Percentiles rank a stretch among this genome's conserved stretches.
These are phyloP conservation scores for Drosophila stalkeri DNA, from an alignment of 2,888 invertebrate species.

Conservation along the genomic window DNA sequence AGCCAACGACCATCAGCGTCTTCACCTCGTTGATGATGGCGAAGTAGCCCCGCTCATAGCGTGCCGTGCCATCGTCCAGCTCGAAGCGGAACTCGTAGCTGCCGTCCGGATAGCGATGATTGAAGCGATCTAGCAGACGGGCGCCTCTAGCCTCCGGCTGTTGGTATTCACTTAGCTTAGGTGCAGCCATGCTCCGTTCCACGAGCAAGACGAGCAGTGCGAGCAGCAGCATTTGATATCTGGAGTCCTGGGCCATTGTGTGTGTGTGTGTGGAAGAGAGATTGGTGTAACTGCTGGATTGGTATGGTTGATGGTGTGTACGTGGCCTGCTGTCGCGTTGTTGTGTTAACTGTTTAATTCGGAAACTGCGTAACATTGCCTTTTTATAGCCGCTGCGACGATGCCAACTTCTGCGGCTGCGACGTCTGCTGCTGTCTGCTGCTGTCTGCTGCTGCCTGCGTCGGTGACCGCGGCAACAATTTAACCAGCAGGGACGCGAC, in stretches of 20 bases:
- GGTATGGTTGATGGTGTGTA: conserved; percentile 5
- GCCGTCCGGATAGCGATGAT: conserved; percentile 82
- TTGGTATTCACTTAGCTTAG: conserved; percentile 4
- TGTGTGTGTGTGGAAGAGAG: neutral
- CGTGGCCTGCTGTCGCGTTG: conserved; percentile 63
- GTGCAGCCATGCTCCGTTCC: conserved; percentile 39
- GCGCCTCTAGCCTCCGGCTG: conserved; percentile 17
- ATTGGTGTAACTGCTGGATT: neutral
- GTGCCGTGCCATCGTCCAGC: conserved; percentile 80
- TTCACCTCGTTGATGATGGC: conserved; percentile 70
- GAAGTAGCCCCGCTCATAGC: conserved; percentile 83
- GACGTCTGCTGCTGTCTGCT: conserved; percentile 27
- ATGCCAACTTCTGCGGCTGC: conserved; percentile 37
- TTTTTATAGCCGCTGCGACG: conserved; percentile 69
- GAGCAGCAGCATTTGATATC: conserved; percentile 7
- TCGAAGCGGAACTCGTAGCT: conserved; percentile 84
- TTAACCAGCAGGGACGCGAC: conserved; percentile 35
- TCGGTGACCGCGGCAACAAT: conserved; percentile 45
- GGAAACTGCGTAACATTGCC: conserved; percentile 74
- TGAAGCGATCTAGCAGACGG: conserved; percentile 73
- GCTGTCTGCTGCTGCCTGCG: conserved; percentile 23
- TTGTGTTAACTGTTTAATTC: conserved; percentile 77
- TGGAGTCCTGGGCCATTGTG: conserved; percentile 30
- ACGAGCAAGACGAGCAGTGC: conserved; percentile 11
- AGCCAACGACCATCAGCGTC: conserved; percentile 82